Percentiles rank a stretch among this genome's conserved stretches.
These are phyloP conservation scores for Tiliqua scincoides DNA, from an alignment of 2,113 vertebrate genomes.

Conservation along the genomic window DNA sequence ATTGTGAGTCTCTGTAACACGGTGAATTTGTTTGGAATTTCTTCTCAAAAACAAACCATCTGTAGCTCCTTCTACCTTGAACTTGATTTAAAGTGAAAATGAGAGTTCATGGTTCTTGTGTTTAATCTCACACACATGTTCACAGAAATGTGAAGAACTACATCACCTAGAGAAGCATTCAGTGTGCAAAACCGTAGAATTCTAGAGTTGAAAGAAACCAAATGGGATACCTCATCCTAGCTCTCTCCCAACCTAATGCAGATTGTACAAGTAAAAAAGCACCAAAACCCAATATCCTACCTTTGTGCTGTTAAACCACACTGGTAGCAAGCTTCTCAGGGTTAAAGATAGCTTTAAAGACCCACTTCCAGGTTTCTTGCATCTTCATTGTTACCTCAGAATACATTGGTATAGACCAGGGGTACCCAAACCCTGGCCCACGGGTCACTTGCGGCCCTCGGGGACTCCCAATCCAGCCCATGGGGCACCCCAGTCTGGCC, in stretches of 20 bases:
- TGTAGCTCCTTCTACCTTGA: not conserved
- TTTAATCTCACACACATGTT: not conserved
- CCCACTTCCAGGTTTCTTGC: too few species aligned
- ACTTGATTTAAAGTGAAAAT: not conserved
- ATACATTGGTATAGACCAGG: too few species aligned
- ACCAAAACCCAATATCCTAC: too few species aligned
- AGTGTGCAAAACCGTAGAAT: not conserved
- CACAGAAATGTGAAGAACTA: not conserved
- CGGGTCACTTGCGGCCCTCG: too few species aligned
- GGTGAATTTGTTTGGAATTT: not conserved
- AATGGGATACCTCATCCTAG: not conserved
- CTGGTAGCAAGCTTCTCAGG: too few species aligned
- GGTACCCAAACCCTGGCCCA: too few species aligned
- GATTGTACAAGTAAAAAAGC: not conserved
- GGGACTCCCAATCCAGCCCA: too few species aligned
- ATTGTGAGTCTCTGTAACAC: constrained; percentile 3
- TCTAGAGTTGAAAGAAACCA: not conserved
- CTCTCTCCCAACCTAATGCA: not conserved
- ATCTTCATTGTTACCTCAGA: too few species aligned
- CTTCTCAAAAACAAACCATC: not conserved
- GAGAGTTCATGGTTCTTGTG: not conserved
- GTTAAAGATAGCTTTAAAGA: too few species aligned
- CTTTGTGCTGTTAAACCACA: too few species aligned
- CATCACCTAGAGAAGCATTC: not conserved
- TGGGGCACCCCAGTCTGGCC: too few species aligned